phyloP scores from a whole-genome alignment of 2,888 invertebrate genomes.

The Stomorhina lunata region DNA sequence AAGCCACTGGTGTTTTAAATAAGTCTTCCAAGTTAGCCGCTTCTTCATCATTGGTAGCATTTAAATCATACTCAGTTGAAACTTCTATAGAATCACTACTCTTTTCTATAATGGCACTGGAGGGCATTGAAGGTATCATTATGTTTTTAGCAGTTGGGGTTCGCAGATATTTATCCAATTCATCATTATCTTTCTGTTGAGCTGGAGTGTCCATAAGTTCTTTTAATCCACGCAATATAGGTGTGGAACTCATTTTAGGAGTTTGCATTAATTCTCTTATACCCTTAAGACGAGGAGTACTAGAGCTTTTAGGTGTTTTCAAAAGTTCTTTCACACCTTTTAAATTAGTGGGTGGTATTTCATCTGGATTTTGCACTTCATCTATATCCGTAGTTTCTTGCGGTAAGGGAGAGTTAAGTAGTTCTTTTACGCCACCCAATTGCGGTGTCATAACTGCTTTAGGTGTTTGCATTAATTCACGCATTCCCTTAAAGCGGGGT shows the following conservation, averaged over 20 bases:
- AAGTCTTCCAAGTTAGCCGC: slow-evolving; percentile 72
- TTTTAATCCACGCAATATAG: slow-evolving; percentile 20
- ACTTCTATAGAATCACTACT: slow-evolving; percentile 67
- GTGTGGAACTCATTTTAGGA: slow-evolving; percentile 44
- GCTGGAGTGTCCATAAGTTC: slow-evolving; percentile 20
- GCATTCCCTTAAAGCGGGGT: slow-evolving; percentile 69
- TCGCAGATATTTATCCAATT: slow-evolving; percentile 73
- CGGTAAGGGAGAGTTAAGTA: background rate
- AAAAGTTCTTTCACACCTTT: slow-evolving; percentile 71
- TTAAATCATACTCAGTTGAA: slow-evolving; percentile 73
- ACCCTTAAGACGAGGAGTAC: slow-evolving; percentile 69
- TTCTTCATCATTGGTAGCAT: slow-evolving; percentile 68
- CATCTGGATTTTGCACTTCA: background rate
- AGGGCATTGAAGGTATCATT: slow-evolving; percentile 75
- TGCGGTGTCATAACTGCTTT: slow-evolving; percentile 29
- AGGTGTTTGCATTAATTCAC: slow-evolving; percentile 69
- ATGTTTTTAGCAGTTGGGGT: slow-evolving; percentile 76
- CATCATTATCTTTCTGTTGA: background rate
- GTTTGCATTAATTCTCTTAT: slow-evolving; percentile 69
- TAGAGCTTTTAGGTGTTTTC: slow-evolving; percentile 70
- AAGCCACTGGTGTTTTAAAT: slow-evolving; percentile 71
- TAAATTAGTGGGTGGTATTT: slow-evolving; percentile 10
- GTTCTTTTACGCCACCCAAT: slow-evolving; percentile 29
- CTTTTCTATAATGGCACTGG: slow-evolving; percentile 74
- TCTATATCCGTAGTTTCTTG: slow-evolving; percentile 9